Evolutionary conservation across 2,113 vertebrate genomes (phyloP).

Genomic region (Psittacula cyanocephala): DNA sequence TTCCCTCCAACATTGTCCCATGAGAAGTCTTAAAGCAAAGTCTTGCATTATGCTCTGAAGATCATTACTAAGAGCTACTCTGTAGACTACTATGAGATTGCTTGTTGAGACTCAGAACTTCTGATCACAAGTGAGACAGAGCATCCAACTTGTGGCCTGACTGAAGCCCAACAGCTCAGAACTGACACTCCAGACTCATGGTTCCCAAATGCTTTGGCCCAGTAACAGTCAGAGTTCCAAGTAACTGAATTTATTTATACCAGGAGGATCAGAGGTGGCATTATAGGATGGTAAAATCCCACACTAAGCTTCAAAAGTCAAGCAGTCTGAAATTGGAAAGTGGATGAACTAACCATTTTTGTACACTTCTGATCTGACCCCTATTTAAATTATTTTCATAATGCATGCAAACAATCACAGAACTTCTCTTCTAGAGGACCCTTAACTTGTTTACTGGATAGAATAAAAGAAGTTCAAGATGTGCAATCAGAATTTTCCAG

Average conservation of each 20-base stretch:
- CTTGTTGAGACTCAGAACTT: not conserved
- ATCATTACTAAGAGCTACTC: not conserved
- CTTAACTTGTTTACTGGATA: not conserved
- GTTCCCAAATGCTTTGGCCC: not conserved
- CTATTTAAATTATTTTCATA: not conserved
- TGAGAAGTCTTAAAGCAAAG: not conserved
- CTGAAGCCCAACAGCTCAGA: not conserved
- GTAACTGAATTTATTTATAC: not conserved
- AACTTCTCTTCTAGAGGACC: not conserved
- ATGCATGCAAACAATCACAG: not conserved
- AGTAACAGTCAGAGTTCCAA: not conserved
- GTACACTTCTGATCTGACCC: not conserved
- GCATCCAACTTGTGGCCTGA: not conserved
- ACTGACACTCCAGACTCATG: not conserved
- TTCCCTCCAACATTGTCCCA: not conserved
- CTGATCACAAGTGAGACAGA: not conserved
- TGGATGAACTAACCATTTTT: not conserved
- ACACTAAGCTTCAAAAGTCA: not conserved
- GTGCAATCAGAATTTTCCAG: not conserved
- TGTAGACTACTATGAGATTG: not conserved
- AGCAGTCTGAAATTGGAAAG: not conserved
- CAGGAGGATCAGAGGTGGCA: not conserved
- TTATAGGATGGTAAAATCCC: not conserved
- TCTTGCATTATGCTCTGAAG: not conserved
- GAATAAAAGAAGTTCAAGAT: not conserved